Conservation (phyloP, 2,797 vertebrate genomes). For the Anniella stebbinsi region DNA sequence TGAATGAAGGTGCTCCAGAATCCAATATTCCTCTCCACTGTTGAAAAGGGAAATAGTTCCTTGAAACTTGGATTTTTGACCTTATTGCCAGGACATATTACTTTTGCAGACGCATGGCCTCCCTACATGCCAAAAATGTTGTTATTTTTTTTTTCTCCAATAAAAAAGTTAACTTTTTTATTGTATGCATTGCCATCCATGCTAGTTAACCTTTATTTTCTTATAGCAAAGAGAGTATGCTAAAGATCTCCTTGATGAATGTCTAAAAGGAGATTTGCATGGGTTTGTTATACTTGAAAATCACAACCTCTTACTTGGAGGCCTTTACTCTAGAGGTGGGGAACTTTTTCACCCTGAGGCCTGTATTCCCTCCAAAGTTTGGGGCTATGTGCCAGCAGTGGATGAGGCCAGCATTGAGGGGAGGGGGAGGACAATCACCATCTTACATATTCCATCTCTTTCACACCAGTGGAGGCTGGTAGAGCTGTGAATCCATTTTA, state of each 20-base stretch:
- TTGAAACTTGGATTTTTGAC: not conserved
- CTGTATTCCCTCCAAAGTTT: too few species aligned
- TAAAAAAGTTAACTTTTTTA: not conserved
- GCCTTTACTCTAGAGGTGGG: not conserved
- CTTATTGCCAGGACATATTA: not conserved
- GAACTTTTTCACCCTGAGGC: too few species aligned
- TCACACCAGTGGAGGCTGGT: too few species aligned
- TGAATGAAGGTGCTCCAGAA: not conserved
- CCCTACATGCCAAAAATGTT: not conserved
- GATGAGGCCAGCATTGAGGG: too few species aligned
- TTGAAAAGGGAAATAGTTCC: not conserved
- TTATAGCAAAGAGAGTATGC: too few species aligned
- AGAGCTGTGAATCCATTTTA: too few species aligned
- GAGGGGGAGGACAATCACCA: too few species aligned
- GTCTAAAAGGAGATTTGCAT: not conserved
- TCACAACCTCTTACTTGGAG: not conserved
- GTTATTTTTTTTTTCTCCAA: not conserved
- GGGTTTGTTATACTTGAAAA: not conserved
- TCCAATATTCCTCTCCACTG: not conserved
- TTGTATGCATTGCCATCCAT: not conserved
- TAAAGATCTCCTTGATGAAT: not conserved
- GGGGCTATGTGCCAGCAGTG: too few species aligned
- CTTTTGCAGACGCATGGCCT: not conserved
- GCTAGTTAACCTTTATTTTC: not conserved
- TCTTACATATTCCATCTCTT: too few species aligned